A percentile compares a stretch with the other conserved stretches of the same genome.
Evolutionary conservation across 2,797 vertebrate species (phyloP).

Genomic region (Geotrypetes seraphini): DNA sequence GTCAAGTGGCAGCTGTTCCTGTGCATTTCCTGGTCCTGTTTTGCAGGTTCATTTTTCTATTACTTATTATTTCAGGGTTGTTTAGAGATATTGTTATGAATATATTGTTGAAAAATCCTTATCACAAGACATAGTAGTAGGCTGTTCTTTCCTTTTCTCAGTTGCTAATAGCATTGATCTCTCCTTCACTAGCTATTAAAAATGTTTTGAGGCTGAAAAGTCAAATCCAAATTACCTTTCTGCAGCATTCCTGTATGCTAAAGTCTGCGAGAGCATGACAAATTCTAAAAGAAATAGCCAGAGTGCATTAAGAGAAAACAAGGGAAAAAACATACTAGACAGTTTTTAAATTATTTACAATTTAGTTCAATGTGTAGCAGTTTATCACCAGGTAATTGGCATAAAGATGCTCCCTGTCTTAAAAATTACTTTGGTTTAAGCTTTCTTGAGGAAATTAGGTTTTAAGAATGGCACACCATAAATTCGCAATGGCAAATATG

Average conservation of each 20-base stretch:
- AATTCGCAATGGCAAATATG: neutral
- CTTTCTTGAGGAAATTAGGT: neutral
- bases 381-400: neutral
- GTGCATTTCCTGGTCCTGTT: no score
- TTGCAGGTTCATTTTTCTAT: no score
- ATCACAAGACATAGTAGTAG: no score
- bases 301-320: neutral
- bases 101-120: no score
- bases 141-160: neutral
- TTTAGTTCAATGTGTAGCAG: neutral
- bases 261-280: neutral
- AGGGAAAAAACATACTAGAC: neutral
- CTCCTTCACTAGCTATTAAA: neutral
- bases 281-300: neutral
- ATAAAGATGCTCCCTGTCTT: neutral
- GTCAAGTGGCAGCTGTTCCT: no score
- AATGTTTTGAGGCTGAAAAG: neutral
- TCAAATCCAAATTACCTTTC: neutral
- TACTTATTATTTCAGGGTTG: no score
- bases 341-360: neutral
- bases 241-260: no score
- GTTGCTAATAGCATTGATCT: neutral
- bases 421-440: neutral
- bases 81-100: no score
- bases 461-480: neutral